Evolutionary conservation across 1,140 invertebrate genomes (phyloP).

Genomic region (Latrodectus geometricus): DNA sequence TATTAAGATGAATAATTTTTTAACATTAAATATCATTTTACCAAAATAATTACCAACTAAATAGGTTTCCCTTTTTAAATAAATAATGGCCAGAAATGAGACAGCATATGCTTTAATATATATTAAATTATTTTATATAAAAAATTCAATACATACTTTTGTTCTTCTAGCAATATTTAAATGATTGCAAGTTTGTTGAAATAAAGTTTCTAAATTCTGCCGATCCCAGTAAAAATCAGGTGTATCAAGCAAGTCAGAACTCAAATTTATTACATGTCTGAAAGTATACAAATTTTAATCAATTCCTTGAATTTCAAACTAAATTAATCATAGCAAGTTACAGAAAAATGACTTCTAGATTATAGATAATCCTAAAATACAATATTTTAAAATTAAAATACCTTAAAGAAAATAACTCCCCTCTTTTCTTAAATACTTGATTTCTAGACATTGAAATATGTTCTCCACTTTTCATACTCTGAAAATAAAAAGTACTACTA

Average conservation of each 20-base stretch:
- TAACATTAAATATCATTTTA: no score
- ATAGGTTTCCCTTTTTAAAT: background rate
- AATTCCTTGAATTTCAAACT: background rate
- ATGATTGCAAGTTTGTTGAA: slow-evolving; percentile 83
- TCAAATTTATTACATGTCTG: slow-evolving; percentile 87
- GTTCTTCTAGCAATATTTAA: slow-evolving; percentile 88
- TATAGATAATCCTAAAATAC: background rate
- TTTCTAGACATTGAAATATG: slow-evolving; percentile 77
- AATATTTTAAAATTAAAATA: slow-evolving; percentile 49
- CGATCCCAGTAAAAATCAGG: slow-evolving; percentile 98
- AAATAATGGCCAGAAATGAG: background rate
- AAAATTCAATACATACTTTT: slow-evolving; percentile 70
- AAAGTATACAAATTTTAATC: background rate
- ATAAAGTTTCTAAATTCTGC: slow-evolving; percentile 85
- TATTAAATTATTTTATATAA: background rate
- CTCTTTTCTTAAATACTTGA: slow-evolving; percentile 87
- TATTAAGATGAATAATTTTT: no score
- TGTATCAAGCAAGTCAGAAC: slow-evolving; percentile 91
- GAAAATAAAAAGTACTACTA: slow-evolving; percentile 34
- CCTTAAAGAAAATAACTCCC: slow-evolving; percentile 88
- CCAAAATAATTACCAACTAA: background rate
- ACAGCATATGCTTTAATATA: background rate
- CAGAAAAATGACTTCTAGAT: no score
- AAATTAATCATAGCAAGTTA: background rate
- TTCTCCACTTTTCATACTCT: slow-evolving; percentile 80